Conservation (phyloP, 2,113 vertebrate genomes). For the Lasiurus cinereus region DNA sequence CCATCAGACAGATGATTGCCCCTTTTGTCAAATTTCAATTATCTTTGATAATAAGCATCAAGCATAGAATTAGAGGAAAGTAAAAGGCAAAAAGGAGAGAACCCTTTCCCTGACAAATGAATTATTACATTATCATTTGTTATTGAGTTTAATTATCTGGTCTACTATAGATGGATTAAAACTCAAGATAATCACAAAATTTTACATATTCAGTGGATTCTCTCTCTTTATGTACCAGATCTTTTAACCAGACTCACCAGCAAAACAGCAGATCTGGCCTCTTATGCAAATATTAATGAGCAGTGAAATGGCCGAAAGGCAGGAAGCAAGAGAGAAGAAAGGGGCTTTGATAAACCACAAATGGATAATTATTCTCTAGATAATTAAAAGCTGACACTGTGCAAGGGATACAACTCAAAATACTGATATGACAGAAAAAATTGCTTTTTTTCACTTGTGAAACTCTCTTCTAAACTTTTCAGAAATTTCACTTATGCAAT, state of each 20-base stretch:
- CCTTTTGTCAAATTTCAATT: constrained; percentile 56
- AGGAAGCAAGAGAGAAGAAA: constrained; percentile 69
- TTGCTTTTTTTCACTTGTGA: neutral
- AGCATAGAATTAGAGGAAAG: constrained; percentile 39
- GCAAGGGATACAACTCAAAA: constrained; percentile 58
- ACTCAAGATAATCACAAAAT: neutral
- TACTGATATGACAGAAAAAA: constrained; percentile 59
- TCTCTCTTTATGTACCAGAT: neutral
- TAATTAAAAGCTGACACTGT: constrained; percentile 73
- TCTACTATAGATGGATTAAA: neutral
- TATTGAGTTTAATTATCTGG: neutral
- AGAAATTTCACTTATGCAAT: neutral
- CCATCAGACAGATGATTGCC: neutral
- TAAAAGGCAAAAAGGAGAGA: neutral
- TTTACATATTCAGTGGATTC: neutral
- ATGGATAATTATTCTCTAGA: constrained; percentile 80
- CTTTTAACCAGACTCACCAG: constrained; percentile 12
- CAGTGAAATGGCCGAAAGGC: constrained; percentile 77
- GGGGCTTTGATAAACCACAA: constrained; percentile 69
- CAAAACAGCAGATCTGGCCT: constrained; percentile 40
- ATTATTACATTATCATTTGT: neutral
- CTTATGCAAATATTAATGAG: constrained; percentile 75
- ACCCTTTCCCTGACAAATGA: neutral
- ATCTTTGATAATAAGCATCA: constrained; percentile 45
- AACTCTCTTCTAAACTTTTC: constrained; percentile 42